Percentiles rank a stretch among this genome's conserved stretches.
Conservation (phyloP, 2,797 vertebrate species). For the Ptychobarbus kaznakovi region DNA sequence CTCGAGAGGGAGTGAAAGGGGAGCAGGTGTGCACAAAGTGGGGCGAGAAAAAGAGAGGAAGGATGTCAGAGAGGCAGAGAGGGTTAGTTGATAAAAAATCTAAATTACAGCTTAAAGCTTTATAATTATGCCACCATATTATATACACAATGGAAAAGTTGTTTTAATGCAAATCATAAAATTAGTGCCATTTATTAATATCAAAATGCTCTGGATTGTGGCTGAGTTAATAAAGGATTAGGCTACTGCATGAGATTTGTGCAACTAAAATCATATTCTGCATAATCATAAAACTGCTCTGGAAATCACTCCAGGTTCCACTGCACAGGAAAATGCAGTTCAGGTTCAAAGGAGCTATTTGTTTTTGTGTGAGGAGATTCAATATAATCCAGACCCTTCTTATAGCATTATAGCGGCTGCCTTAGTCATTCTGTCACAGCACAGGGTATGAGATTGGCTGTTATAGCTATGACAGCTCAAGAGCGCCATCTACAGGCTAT, state of each 20-base stretch:
- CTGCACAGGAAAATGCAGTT: slow-evolving; percentile 1
- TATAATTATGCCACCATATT: slow-evolving; percentile 17
- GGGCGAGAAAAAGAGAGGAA: slow-evolving; percentile 37
- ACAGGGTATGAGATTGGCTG: slow-evolving; percentile 13
- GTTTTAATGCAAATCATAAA: neutral
- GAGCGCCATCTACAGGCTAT: slow-evolving; percentile 72
- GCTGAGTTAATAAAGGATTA: neutral
- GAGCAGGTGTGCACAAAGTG: slow-evolving; percentile 69
- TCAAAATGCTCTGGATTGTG: neutral
- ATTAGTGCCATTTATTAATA: neutral
- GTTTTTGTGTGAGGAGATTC: slow-evolving; percentile 51
- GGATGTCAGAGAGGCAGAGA: slow-evolving; percentile 25
- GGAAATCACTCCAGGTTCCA: neutral
- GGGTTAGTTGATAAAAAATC: slow-evolving; percentile 30
- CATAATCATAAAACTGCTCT: slow-evolving; percentile 3
- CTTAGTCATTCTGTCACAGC: slow-evolving; percentile 14
- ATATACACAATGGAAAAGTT: neutral
- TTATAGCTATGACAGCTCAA: slow-evolving; percentile 61
- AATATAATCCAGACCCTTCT: slow-evolving; percentile 55
- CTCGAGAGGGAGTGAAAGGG: slow-evolving; percentile 82
- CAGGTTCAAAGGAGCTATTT: slow-evolving; percentile 33
- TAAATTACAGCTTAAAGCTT: slow-evolving; percentile 33
- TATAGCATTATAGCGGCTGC: slow-evolving; percentile 38
- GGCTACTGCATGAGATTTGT: neutral
- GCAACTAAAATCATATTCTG: slow-evolving; percentile 9